Evolutionary conservation across 2,888 invertebrate genomes (phyloP), one percentile per base, ranked within the genome.

Genomic region (Xiphydria camelus): DNA sequence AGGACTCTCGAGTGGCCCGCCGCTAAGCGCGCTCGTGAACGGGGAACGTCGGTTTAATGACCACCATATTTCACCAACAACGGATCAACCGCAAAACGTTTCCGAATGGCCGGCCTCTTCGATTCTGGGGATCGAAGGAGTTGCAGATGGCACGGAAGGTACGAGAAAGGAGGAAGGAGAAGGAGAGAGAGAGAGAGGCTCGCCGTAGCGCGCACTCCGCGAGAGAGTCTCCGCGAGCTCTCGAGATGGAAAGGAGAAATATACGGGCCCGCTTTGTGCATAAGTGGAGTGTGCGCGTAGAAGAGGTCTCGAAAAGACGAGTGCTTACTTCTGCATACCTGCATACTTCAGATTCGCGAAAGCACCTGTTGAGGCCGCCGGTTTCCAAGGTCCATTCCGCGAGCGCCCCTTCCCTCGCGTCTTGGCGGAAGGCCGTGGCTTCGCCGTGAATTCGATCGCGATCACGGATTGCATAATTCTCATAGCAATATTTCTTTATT

Each of bases 351-450:
- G 55, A 47, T 57, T 51, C 57, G 55, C 63, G 55, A 62, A 62
- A 67, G 68, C 71, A 72, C 73, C 73, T 73, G 73, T 73, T 72
- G 73, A 72, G 68, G 66, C 63, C 55, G 56, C 41, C 46, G 47
- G 48, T 40, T 41, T 37, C 44, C 18, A 45, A 36, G 23, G 34
- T 18, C n/a, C n/a, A n/a, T n/a, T n/a, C n/a, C n/a, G n/a, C n/a
- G n/a, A n/a, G n/a, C n/a, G n/a, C n/a, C n/a, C n/a, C n/a, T n/a
- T n/a, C n/a, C n/a, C n/a, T n/a, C n/a, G n/a, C n/a, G n/a, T n/a
- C n/a, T n/a, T n/a, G n/a, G n/a, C n/a, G n/a, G n/a, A n/a, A n/a
- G n/a, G n/a, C n/a, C n/a, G n/a, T n/a, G n/a, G n/a, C n/a, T n/a
- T n/a, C n/a, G n/a, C n/a, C n/a, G n/a, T n/a, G n/a, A n/a, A n/a